Conservation (phyloP, 1,140 invertebrate species). For the Microvelia longipes region DNA sequence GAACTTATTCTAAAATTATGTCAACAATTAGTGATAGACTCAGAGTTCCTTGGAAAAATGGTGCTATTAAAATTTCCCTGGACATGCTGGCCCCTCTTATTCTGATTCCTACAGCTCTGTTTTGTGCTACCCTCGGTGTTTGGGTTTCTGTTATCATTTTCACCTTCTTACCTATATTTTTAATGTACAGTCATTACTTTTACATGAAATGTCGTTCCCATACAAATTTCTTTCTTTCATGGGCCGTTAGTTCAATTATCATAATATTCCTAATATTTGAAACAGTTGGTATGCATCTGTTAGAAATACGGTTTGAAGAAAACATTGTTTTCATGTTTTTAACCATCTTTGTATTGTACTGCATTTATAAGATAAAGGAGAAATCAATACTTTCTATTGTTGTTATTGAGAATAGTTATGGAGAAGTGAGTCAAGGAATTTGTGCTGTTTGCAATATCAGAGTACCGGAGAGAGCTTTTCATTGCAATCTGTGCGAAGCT, state of each 20-base stretch:
- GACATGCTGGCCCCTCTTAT: conserved; percentile 46
- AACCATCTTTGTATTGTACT: conserved; percentile 36
- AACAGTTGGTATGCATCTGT: conserved; percentile 38
- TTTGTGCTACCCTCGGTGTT: conserved; percentile 40
- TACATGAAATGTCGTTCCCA: conserved; percentile 40
- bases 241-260: conserved; percentile 44
- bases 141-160: conserved; percentile 42
- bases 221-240: conserved; percentile 50
- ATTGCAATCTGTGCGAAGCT: conserved; percentile 31
- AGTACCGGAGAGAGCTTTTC: conserved; percentile 22
- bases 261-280: conserved; percentile 50
- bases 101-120: conserved; percentile 40
- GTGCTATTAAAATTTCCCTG: conserved; percentile 36
- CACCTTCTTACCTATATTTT: conserved; percentile 39
- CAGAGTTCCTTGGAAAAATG: conserved; percentile 36
- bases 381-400: conserved; percentile 28
- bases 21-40: conserved; percentile 35
- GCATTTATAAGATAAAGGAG: conserved; percentile 39
- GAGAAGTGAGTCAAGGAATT: conserved; percentile 24
- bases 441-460: conserved; percentile 22
- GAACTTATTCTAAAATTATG: conserved; percentile 15
- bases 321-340: conserved; percentile 44
- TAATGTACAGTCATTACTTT: conserved; percentile 43
- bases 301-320: conserved; percentile 49
- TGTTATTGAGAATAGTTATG: conserved; percentile 26